Evolutionary conservation across 2,113 vertebrate species (phyloP).

Genomic region (Burhinus bistriatus): DNA sequence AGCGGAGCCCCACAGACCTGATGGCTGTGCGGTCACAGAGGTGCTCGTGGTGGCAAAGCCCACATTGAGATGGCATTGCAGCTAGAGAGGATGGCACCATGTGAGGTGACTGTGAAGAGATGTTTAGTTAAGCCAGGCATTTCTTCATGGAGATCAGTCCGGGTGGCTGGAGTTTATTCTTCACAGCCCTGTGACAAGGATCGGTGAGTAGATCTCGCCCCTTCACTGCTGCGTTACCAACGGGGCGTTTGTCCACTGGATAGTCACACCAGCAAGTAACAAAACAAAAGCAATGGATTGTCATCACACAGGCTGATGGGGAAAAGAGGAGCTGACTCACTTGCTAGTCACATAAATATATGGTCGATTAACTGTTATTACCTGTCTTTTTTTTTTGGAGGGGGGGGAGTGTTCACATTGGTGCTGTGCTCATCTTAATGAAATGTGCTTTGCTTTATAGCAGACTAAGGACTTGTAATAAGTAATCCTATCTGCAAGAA

Average conservation of each 20-base stretch:
- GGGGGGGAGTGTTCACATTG: neutral
- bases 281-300: neutral
- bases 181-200: neutral
- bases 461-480: neutral
- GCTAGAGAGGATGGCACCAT: accelerated
- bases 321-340: neutral
- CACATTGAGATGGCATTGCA: accelerated
- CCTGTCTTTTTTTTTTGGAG: no score
- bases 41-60: neutral
- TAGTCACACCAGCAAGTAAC: neutral
- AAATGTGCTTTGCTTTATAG: neutral
- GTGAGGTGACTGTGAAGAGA: neutral
- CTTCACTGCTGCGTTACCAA: no score
- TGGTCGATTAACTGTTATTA: neutral
- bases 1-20: neutral
- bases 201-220: accelerated
- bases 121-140: accelerated
- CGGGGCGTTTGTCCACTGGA: neutral
- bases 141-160: neutral
- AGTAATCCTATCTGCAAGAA: neutral
- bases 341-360: neutral
- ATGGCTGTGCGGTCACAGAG: accelerated
- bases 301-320: neutral
- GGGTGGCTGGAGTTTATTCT: neutral
- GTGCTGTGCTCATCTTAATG: neutral